Evolutionary conservation across 2,797 vertebrate species (phyloP), one percentile per base, ranked within the genome.

Genomic region (Sebastes aleutianus): DNA sequence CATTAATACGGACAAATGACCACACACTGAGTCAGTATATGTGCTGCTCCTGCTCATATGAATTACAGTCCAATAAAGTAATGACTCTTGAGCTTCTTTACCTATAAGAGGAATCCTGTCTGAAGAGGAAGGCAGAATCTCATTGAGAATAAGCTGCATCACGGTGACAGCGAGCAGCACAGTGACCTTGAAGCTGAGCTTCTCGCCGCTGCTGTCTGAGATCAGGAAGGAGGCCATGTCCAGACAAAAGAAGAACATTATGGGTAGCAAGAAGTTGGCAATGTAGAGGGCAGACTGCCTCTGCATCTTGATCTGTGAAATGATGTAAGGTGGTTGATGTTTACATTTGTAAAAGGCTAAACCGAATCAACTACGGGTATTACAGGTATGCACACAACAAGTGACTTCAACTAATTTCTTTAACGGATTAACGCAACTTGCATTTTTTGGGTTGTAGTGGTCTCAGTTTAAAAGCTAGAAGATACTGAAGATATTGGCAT

Each of bases 171-270:
- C 94, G 0, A 97, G 92, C 74, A 96, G 91, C 73, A 97, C 80
- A 0, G 96, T 96, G 13, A 97, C 87, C 79, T 97, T 96, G 83
- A 96, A 96, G 74, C 80, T 70, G 74, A 96, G 85, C 76, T 96
- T 97, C 83, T 97, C 94, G 9, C 93, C 93, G 0, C 94, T 80
- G 3, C 47, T 72, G 68, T 93, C 94, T 56, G 95, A 88, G 32
- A 96, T 91, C 13, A 95, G 84, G 82, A 96, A 71, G 59, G 96
- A 93, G 31, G 94, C 91, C 84, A 96, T 64, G 63, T 97, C 96
- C 93, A 97, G 84, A 77, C 91, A 72, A 16, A 97, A 81, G 74
- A 97, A 94, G 82, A 93, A 91, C 22, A 87, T 3, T 54, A 91
- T n/a, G 1, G 87, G 85, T 2, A 89, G 9, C 31, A 92, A 4